Evolutionary conservation across 37 sponge, comb jelly and placozoan species (phyloP).

Genomic region (Haliclona indistincta): DNA sequence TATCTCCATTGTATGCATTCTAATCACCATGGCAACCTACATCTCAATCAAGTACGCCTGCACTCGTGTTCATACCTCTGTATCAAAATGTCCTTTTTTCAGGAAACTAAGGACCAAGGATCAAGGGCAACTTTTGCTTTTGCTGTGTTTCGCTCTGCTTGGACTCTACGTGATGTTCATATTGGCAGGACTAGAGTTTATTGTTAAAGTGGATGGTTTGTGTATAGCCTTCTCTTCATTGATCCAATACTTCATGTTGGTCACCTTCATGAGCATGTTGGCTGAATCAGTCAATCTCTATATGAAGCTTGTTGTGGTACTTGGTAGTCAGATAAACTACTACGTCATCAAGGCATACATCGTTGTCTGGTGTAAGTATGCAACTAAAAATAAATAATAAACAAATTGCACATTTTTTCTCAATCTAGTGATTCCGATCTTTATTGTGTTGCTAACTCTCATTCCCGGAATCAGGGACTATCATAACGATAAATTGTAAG

Average conservation of each 20-base stretch:
- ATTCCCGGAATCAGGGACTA: slow-evolving; percentile 26
- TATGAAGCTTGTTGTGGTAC: background rate
- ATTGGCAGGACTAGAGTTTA: background rate
- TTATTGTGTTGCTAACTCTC: slow-evolving; percentile 23
- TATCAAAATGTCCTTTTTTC: background rate
- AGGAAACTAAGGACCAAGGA: slow-evolving; percentile 40
- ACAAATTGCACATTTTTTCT: slow-evolving; percentile 5
- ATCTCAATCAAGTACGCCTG: background rate
- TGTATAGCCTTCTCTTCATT: background rate
- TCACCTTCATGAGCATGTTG: background rate
- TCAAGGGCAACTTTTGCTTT: slow-evolving; percentile 50
- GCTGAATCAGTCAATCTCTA: slow-evolving; percentile 1
- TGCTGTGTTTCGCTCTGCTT: slow-evolving; percentile 27
- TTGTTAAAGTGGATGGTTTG: background rate
- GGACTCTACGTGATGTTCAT: slow-evolving; percentile 48
- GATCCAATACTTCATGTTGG: background rate
- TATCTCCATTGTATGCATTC: background rate
- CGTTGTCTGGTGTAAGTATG: slow-evolving; percentile 5
- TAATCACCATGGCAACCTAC: background rate
- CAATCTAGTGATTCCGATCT: slow-evolving; percentile 23
- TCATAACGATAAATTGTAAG: slow-evolving; percentile 18
- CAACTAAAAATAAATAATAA: background rate
- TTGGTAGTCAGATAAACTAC: background rate
- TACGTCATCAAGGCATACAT: background rate
- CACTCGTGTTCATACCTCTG: background rate